These are phyloP conservation scores for Bombus polaris DNA, from an alignment of 1,140 invertebrate species.

Conservation along the genomic window DNA sequence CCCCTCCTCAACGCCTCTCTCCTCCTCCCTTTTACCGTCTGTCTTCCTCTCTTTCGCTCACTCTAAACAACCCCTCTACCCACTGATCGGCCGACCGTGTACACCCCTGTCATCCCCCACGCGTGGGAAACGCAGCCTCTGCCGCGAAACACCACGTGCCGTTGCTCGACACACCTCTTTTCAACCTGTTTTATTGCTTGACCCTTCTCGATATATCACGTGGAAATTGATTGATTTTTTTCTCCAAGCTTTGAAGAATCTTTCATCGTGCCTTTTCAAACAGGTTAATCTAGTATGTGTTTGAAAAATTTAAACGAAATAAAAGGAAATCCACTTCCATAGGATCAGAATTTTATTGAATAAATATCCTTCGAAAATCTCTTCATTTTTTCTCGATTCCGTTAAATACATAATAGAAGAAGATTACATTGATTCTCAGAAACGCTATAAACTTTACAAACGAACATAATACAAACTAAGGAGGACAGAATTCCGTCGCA, in stretches of 20 bases:
- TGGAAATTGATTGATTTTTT: background rate
- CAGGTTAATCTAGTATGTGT: too few species aligned
- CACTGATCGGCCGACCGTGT: conserved; percentile 65
- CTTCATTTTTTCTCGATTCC: too few species aligned
- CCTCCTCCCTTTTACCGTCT: conserved; percentile 62
- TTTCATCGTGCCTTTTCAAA: background rate
- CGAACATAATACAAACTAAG: background rate
- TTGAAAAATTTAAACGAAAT: background rate
- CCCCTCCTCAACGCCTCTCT: conserved; percentile 56
- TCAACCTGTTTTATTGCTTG: background rate
- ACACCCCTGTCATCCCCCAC: conserved; percentile 66
- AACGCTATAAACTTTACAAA: too few species aligned
- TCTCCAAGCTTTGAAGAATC: background rate
- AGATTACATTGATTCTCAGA: too few species aligned
- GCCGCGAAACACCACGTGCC: conserved; percentile 59
- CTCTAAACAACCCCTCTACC: conserved; percentile 70
- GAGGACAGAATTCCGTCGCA: background rate
- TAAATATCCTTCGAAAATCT: too few species aligned
- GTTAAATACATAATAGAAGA: too few species aligned
- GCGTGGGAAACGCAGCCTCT: conserved; percentile 61
- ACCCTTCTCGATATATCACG: background rate
- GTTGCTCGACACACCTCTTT: background rate
- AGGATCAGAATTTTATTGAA: background rate
- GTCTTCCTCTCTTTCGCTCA: conserved; percentile 68
- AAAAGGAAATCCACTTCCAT: background rate